phyloP scores from a whole-genome alignment of 1,140 invertebrate genomes.

The Monomorium pharaonis region DNA sequence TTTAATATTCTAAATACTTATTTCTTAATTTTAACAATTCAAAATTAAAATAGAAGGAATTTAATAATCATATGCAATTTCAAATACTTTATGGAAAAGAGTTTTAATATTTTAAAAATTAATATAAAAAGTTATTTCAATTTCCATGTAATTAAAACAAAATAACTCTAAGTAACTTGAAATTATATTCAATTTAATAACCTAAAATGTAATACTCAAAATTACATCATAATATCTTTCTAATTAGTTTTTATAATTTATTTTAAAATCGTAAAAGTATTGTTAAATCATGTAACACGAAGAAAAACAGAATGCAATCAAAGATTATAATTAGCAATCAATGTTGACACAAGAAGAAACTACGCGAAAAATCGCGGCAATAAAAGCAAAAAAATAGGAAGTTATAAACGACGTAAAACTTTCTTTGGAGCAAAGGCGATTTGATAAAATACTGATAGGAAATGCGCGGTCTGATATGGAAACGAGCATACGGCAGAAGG shows the following conservation, averaged over 20 bases:
- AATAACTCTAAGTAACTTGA: background rate
- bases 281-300: background rate
- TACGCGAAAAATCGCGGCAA: slow-evolving; percentile 56
- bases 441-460: slow-evolving; percentile 62
- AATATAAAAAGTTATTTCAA: background rate
- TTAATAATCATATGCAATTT: too few species aligned
- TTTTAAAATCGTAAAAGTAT: slow-evolving; percentile 6
- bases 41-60: too few species aligned
- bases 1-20: too few species aligned
- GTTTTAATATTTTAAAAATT: background rate
- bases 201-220: slow-evolving; percentile 27
- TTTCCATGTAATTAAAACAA: background rate
- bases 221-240: background rate
- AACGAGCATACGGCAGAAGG: slow-evolving; percentile 47
- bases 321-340: too few species aligned
- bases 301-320: slow-evolving; percentile 74
- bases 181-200: slow-evolving; percentile 27
- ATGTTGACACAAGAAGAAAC: slow-evolving; percentile 54
- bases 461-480: slow-evolving; percentile 57
- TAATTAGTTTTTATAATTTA: background rate
- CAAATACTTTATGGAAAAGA: too few species aligned
- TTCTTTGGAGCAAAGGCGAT: slow-evolving; percentile 65
- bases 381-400: slow-evolving; percentile 68
- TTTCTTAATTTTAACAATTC: too few species aligned
- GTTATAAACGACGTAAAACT: slow-evolving; percentile 62